These are phyloP conservation scores for Theocolax elegans DNA, from an alignment of 1,140 invertebrate species.

Conservation along the genomic window DNA sequence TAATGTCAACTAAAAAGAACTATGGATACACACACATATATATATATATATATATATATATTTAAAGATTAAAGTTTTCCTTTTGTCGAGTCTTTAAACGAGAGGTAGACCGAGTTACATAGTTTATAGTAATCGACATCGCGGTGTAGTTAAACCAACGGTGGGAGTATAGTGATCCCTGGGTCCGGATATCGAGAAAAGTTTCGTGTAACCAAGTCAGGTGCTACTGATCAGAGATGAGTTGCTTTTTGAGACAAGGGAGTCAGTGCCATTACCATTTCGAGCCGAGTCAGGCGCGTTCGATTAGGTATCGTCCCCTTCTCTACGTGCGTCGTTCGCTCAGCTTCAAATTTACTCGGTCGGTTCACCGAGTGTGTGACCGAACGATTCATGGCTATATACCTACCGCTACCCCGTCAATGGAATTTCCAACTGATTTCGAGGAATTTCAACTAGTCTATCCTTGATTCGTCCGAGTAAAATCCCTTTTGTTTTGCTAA, in stretches of 20 bases:
- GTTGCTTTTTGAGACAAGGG: background rate
- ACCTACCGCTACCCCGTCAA: no score
- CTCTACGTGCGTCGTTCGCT: background rate
- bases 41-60: no score
- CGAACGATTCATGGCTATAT: background rate
- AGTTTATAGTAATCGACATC: background rate
- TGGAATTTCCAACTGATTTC: background rate
- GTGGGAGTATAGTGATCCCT: no score
- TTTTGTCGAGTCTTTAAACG: background rate
- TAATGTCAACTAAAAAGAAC: no score
- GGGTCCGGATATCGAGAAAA: background rate
- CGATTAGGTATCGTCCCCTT: background rate
- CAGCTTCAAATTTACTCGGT: constrained; percentile 6
- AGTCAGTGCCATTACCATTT: constrained; percentile 6
- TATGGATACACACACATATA: no score
- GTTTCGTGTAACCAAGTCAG: constrained; percentile 8
- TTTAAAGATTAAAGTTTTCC: background rate
- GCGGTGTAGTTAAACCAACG: background rate
- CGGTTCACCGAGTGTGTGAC: background rate
- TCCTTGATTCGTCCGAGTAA: no score
- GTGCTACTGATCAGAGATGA: background rate
- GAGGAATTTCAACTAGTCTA: no score
- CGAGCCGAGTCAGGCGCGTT: constrained; percentile 9
- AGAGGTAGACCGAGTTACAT: background rate
- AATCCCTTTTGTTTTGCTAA: no score